Base-by-base conservation (phyloP, 2,113 vertebrate genomes). In the Vombatus ursinus region DNA sequence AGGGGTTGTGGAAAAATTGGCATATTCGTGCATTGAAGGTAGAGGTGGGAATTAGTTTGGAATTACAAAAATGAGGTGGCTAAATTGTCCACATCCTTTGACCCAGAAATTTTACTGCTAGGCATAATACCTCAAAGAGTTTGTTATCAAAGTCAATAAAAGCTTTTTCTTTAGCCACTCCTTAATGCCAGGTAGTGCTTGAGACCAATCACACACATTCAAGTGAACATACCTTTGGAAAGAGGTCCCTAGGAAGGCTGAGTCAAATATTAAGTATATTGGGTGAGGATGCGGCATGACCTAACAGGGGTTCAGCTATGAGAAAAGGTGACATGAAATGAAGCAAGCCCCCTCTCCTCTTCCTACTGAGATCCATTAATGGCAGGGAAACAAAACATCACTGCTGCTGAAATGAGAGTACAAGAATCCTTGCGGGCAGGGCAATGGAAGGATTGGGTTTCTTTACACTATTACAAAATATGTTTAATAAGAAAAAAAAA, bases 141-240 rank as follows among this genome's bases (percentile, higher is more conserved):
- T 77, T 77, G 61, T 77, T n/a, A 6, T 77, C 5, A n/a, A 77
- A 77, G 48, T 49, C 48, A 49, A 49, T 49, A 49, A 28, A 77
- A 77, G 37, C 16, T 77, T n/a, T 44, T n/a, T 61, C 1, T 61
- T 68, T 57, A 0, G 68, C 96, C 97, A 90, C 95, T 96, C 92
- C 97, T 98, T 97, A 98, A 98, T 98, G 89, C 95, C 95, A 97
- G 93, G 77, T 97, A 97, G 92, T 95, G 48, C 94, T 97, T 97
- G 93, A 94, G 89, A 96, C 91, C 95, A 94, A 92, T 97, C 61
- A 97, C 95, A 97, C 51, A 95, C 37, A 54, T 6, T 94, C 5
- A 57, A 28, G 94, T 93, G 93, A 92, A 96, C 94, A 97, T 95
- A 97, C 90, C 8, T 28, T 68, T 93, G 96, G 51, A 14, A 52